These are phyloP conservation scores for Icerya purchasi DNA, from an alignment of 2,888 invertebrate genomes.

Conservation along the genomic window DNA sequence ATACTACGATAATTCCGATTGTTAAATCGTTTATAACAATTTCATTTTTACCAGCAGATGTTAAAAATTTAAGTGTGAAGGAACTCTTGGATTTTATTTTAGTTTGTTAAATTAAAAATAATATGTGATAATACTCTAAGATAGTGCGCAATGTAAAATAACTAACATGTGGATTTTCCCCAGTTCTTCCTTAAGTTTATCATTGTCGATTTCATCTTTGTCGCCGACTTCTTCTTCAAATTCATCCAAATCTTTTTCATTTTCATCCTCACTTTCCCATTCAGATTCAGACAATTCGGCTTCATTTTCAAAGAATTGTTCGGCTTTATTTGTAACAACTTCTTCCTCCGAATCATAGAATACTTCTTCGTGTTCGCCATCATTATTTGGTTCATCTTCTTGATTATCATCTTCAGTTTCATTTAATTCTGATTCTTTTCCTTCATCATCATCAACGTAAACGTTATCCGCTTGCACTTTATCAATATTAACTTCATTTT, in stretches of 20 bases:
- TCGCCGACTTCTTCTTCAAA: slow-evolving; percentile 72
- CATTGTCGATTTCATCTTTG: slow-evolving; percentile 57
- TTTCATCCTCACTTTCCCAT: slow-evolving; percentile 72
- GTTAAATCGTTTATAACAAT: no score
- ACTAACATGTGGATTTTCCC: slow-evolving; percentile 65
- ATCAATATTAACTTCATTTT: slow-evolving; percentile 6
- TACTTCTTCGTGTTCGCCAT: slow-evolving; percentile 23
- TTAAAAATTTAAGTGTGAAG: no score
- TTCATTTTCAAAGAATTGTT: slow-evolving; percentile 72
- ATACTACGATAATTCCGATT: no score
- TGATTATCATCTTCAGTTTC: slow-evolving; percentile 16
- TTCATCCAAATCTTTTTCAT: slow-evolving; percentile 53
- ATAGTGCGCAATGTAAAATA: no score
- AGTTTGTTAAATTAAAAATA: no score
- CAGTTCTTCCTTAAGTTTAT: slow-evolving; percentile 51
- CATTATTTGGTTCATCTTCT: slow-evolving; percentile 27
- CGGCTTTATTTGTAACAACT: slow-evolving; percentile 34
- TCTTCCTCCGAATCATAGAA: slow-evolving; percentile 74
- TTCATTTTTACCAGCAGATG: no score
- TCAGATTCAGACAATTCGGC: slow-evolving; percentile 83
- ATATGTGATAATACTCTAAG: no score
- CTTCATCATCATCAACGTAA: slow-evolving; percentile 23
- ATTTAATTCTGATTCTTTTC: slow-evolving; percentile 19
- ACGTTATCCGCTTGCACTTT: slow-evolving; percentile 15
- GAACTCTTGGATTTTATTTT: no score